A percentile compares a stretch with the other conserved stretches of the same genome.
Evolutionary conservation across 2,797 vertebrate genomes (phyloP).

Genomic region (Helostoma temminkii): DNA sequence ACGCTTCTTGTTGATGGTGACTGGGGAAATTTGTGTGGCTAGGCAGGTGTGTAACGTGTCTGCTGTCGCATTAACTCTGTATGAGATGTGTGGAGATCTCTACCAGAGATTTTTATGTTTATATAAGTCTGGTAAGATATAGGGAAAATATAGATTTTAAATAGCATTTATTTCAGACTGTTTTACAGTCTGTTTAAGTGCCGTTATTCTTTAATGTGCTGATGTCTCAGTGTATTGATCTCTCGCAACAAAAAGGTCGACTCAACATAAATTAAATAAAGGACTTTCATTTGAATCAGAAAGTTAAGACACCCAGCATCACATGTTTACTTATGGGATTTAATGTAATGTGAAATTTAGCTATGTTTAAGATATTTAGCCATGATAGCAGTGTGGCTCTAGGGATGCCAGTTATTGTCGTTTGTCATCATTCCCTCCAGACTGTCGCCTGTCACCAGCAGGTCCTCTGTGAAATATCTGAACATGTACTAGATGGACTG

Average conservation of each 20-base stretch:
- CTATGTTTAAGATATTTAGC: not conserved
- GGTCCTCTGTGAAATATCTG: too few species aligned
- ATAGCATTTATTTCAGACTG: slow-evolving; percentile 13
- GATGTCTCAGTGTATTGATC: slow-evolving; percentile 28
- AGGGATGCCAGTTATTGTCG: too few species aligned
- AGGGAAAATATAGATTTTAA: not conserved
- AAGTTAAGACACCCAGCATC: not conserved
- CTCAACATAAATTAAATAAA: slow-evolving; percentile 19
- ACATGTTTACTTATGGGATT: not conserved
- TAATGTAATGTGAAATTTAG: not conserved
- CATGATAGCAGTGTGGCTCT: not conserved
- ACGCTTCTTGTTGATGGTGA: slow-evolving; percentile 27
- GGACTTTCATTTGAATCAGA: not conserved
- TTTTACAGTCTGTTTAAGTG: slow-evolving; percentile 22
- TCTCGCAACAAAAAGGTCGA: slow-evolving; percentile 18
- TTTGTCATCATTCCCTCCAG: too few species aligned
- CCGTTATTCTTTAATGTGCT: slow-evolving; percentile 24
- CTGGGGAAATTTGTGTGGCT: slow-evolving; percentile 35
- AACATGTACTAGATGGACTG: too few species aligned
- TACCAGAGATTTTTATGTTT: not conserved
- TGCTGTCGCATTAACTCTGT: slow-evolving; percentile 22
- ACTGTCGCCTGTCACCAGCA: too few species aligned
- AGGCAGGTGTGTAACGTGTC: slow-evolving; percentile 53
- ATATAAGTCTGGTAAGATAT: slow-evolving; percentile 14
- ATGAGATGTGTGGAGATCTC: slow-evolving; percentile 2